Conservation (phyloP, 2,797 vertebrate genomes). For the Netta rufina region DNA sequence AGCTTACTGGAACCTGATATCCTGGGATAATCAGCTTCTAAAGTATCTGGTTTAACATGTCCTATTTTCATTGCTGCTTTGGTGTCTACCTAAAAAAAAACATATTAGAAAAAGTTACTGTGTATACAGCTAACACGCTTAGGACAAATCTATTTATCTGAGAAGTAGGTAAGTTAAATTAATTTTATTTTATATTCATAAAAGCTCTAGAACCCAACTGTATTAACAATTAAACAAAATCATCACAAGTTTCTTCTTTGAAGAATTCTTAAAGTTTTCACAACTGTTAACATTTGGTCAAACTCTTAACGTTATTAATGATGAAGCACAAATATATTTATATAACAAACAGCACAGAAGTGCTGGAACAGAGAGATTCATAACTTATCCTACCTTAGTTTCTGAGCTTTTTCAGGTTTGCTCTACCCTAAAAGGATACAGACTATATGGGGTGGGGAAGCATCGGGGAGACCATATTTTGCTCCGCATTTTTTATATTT, state of each 20-base stretch:
- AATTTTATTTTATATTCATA: background rate
- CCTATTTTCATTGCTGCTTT: constrained; percentile 1
- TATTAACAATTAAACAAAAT: background rate
- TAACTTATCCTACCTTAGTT: background rate
- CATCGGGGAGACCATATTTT: background rate
- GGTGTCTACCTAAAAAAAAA: background rate
- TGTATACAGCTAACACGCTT: background rate
- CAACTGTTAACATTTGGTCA: background rate
- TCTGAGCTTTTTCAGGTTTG: background rate
- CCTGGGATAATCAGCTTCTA: background rate
- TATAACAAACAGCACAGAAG: background rate
- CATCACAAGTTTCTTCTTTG: background rate
- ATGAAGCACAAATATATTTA: background rate
- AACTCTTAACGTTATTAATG: background rate
- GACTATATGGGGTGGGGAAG: background rate
- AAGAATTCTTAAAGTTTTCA: background rate
- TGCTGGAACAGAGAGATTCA: fast-evolving
- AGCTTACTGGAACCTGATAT: background rate
- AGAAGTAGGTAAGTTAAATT: background rate
- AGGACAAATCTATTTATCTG: background rate
- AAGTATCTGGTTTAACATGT: background rate
- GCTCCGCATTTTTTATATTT: background rate
- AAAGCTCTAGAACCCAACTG: background rate
- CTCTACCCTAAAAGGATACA: background rate
- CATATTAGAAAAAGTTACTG: background rate